Evolutionary conservation across 2,113 vertebrate species (phyloP), one percentile per base, ranked within the genome.

Genomic region (Coregonus clupeaformis): DNA sequence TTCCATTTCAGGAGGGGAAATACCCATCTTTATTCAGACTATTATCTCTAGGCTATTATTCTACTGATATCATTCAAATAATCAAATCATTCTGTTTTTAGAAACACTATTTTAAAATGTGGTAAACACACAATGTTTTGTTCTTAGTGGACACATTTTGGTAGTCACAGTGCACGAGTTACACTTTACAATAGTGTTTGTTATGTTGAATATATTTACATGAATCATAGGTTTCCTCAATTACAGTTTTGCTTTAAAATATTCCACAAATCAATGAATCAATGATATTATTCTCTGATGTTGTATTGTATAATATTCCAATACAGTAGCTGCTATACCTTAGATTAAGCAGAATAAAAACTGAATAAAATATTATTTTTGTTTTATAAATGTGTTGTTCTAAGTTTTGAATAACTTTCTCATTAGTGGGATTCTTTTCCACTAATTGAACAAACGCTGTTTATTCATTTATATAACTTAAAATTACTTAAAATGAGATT

Each of bases 1-100:
- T 64, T 68, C 66, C 27, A 71, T 77, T 77, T 76, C 71, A 24
- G 74, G 70, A 73, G 57, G n/a, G n/a, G n/a, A n/a, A 59, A 22
- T 30, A 72, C 25, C 24, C 14, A 29, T n/a, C 13, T 6, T 16
- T 36, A 24, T 67, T 68, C 5, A 5, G 25, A 52, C 1, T 5
- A 16, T 7, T 30, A 30, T 11, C 20, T 13, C 30, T 60, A 29
- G 13, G n/a, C 4, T 42, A 22, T 60, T 14, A 18, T 27, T 22
- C 30, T 25, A 42, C 18, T 22, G 69, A 29, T 42, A 45, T 45
- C 25, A 63, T 62, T 12, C 32, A 18, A 49, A 49, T 14, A 45
- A 36, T 5, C 60, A 36, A 18, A 60, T 49, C 1, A 9, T 2
- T 67, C 30, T 36, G 65, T 16, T 9, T 16, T 64, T 29, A 29